A percentile compares a stretch with the other conserved stretches of the same genome.
phyloP scores from a whole-genome alignment of 2,888 invertebrate species.

The Acleris sparsana region DNA sequence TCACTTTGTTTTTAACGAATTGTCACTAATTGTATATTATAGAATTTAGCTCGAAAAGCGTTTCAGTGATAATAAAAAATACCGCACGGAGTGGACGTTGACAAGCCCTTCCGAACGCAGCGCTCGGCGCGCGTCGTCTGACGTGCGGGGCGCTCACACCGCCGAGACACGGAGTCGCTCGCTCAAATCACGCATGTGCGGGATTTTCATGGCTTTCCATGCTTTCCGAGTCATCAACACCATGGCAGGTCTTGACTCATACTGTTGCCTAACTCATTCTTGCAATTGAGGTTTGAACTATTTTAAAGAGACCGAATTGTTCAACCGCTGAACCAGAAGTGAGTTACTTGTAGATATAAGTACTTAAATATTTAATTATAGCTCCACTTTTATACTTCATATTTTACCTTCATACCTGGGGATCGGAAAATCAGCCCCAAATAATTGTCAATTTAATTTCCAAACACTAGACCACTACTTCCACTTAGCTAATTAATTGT shows the following conservation, averaged over 20 bases:
- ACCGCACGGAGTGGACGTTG: conserved; percentile 28
- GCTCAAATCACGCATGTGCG: conserved; percentile 71
- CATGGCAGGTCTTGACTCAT: conserved; percentile 48
- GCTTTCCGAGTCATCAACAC: conserved; percentile 56
- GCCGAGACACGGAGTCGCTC: conserved; percentile 33
- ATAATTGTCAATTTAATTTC: too few relatives aligned
- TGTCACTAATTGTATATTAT: neutral
- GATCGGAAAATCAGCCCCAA: too few relatives aligned
- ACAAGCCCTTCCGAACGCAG: conserved; percentile 64
- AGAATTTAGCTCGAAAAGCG: conserved; percentile 21
- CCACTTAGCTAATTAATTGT: too few relatives aligned
- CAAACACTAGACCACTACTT: too few relatives aligned
- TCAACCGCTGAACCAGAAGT: neutral
- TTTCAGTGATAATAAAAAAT: conserved; percentile 17
- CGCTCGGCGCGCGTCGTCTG: conserved; percentile 70
- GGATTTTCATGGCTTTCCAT: conserved; percentile 59
- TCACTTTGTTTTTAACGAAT: conserved; percentile 3
- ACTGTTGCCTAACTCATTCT: neutral
- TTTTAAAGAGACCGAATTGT: neutral
- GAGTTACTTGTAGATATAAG: too few relatives aligned
- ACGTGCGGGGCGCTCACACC: conserved; percentile 29
- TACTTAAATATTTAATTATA: too few relatives aligned
- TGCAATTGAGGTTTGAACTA: conserved; percentile 4
- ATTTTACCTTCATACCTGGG: too few relatives aligned
- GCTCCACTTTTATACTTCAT: too few relatives aligned